A percentile compares a stretch with the other conserved stretches of the same genome.
phyloP scores from a whole-genome alignment of 2,797 vertebrate species.

The Neostethus bicornis region DNA sequence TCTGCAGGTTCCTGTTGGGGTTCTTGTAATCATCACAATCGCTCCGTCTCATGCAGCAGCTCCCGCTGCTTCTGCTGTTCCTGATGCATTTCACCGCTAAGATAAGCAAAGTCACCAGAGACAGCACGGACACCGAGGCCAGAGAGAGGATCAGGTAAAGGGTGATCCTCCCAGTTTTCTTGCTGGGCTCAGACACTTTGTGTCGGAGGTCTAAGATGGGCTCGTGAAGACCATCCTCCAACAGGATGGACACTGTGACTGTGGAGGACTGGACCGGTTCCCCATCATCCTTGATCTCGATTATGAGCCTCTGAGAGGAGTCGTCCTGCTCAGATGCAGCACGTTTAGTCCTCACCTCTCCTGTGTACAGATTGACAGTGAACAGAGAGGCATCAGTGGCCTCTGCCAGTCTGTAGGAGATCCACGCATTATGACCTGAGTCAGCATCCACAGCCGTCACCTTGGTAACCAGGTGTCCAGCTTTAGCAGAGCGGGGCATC shows the following conservation, averaged over 20 bases:
- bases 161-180: slow-evolving; percentile 65
- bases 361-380: slow-evolving; percentile 82
- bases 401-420: slow-evolving; percentile 82
- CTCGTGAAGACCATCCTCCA: slow-evolving; percentile 72
- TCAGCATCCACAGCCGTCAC: slow-evolving; percentile 85
- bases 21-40: slow-evolving; percentile 75
- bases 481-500: slow-evolving; percentile 65
- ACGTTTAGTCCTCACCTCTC: slow-evolving; percentile 83
- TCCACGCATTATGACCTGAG: slow-evolving; percentile 87
- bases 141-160: slow-evolving; percentile 75
- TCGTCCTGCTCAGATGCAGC: slow-evolving; percentile 76
- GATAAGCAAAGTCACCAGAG: slow-evolving; percentile 71
- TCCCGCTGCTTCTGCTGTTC: slow-evolving; percentile 60
- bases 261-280: slow-evolving; percentile 72
- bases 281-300: slow-evolving; percentile 77
- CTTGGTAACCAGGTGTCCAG: slow-evolving; percentile 78
- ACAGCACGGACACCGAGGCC: slow-evolving; percentile 73
- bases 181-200: slow-evolving; percentile 54
- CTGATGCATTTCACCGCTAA: slow-evolving; percentile 74
- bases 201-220: slow-evolving; percentile 66
- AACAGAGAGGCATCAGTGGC: slow-evolving; percentile 78
- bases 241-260: slow-evolving; percentile 65
- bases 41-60: slow-evolving; percentile 66
- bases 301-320: slow-evolving; percentile 75
- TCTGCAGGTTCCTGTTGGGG: slow-evolving; percentile 79